Conservation (phyloP, 2,113 vertebrate genomes). For the Pteropus alecto region DNA sequence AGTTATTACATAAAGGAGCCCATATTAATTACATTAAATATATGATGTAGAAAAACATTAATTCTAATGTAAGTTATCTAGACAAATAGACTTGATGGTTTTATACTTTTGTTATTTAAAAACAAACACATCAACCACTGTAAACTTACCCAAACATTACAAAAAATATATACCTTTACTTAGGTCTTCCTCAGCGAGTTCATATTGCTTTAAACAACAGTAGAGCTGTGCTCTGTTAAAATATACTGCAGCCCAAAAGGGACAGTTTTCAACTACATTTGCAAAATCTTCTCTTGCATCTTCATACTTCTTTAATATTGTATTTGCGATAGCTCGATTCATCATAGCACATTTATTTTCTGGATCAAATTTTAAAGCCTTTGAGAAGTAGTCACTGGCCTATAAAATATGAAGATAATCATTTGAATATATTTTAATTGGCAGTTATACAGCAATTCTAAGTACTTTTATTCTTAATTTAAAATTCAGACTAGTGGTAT, state of each 20-base stretch:
- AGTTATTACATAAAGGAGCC: slow-evolving; percentile 5
- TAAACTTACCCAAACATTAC: background rate
- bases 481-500: background rate
- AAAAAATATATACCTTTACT: slow-evolving; percentile 77
- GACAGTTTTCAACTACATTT: slow-evolving; percentile 76
- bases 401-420: slow-evolving; percentile 68
- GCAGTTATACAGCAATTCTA: background rate
- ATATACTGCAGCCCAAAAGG: slow-evolving; percentile 79
- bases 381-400: slow-evolving; percentile 84
- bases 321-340: slow-evolving; percentile 85
- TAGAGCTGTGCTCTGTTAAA: slow-evolving; percentile 84
- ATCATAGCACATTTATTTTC: slow-evolving; percentile 81
- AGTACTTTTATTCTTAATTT: background rate
- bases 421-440: slow-evolving; percentile 38
- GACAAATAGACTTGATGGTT: background rate
- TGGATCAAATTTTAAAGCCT: slow-evolving; percentile 81
- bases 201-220: slow-evolving; percentile 80
- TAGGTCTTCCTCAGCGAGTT: slow-evolving; percentile 82
- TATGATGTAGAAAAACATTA: background rate
- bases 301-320: slow-evolving; percentile 79
- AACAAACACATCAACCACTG: background rate
- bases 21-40: background rate
- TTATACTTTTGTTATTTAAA: slow-evolving; percentile 27
- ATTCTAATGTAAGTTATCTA: slow-evolving; percentile 14
- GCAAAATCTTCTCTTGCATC: slow-evolving; percentile 85